Evolutionary conservation across 2,888 invertebrate species (phyloP).

Genomic region (Thalpophila matura): DNA sequence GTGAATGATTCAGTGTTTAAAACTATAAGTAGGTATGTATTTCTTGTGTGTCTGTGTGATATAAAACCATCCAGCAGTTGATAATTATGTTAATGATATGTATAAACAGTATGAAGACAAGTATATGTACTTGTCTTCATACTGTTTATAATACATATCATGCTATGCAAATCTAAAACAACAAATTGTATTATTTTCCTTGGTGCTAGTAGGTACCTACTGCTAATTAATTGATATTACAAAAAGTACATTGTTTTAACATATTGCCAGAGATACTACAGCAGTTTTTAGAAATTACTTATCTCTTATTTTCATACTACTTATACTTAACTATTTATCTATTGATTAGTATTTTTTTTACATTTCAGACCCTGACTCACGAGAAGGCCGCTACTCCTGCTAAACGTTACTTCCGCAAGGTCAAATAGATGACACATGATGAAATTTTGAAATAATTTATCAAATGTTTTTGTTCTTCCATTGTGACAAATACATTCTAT

Average conservation of each 20-base stretch:
- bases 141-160: too few relatives aligned
- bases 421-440: constrained; percentile 66
- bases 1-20: not conserved
- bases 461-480: constrained; percentile 10
- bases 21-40: not conserved
- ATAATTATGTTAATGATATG: not conserved
- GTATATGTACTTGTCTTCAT: too few relatives aligned
- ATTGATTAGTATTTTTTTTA: constrained; percentile 24
- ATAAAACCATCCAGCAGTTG: too few relatives aligned
- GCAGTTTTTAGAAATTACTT: not conserved
- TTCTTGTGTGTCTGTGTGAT: too few relatives aligned
- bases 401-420: constrained; percentile 90
- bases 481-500: constrained; percentile 1
- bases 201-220: too few relatives aligned
- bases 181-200: too few relatives aligned
- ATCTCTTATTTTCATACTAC: not conserved
- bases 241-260: too few relatives aligned
- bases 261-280: too few relatives aligned
- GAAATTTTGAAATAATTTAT: constrained; percentile 6
- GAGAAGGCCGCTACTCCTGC: constrained; percentile 87
- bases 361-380: constrained; percentile 91
- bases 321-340: not conserved
- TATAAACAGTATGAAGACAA: not conserved
- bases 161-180: too few relatives aligned
- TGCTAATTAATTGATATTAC: too few relatives aligned